phyloP scores from a whole-genome alignment of 2,797 vertebrate genomes.

The Nyctibius grandis region DNA sequence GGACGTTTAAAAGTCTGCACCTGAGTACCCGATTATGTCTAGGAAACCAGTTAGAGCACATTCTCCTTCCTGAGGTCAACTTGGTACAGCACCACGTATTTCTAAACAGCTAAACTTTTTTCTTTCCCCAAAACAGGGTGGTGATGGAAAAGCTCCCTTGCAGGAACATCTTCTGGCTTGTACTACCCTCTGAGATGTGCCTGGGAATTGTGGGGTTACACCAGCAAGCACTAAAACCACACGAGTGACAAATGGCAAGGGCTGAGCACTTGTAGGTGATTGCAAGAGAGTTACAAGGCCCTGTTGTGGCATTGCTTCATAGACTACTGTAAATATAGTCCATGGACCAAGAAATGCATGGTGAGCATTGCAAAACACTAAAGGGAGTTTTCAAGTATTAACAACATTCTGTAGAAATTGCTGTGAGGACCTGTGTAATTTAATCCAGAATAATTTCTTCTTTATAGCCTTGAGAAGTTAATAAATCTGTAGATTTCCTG shows the following conservation, averaged over 20 bases:
- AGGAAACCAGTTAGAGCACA: not conserved
- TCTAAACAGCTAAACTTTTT: not conserved
- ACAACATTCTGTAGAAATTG: not conserved
- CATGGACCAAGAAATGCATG: not conserved
- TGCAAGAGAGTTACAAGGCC: not conserved
- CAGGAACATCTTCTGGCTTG: not conserved
- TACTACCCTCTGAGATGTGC: not conserved
- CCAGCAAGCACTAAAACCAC: not conserved
- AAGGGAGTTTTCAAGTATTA: not conserved
- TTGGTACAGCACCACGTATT: not conserved
- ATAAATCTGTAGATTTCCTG: not conserved
- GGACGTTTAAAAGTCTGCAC: not conserved
- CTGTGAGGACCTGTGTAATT: fast-evolving
- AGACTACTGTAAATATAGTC: too few relatives aligned
- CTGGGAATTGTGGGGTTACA: not conserved
- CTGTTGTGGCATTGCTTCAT: not conserved
- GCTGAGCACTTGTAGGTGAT: not conserved
- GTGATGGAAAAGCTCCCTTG: not conserved
- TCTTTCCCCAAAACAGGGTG: not conserved
- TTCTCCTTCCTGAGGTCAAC: not conserved
- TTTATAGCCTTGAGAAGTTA: not conserved
- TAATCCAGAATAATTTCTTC: not conserved
- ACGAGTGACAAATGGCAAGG: not conserved
- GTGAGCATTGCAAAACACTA: not conserved
- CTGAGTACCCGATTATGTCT: not conserved